Percentiles rank a stretch among this genome's conserved stretches.
These are phyloP conservation scores for Anguilla pacifica DNA, from an alignment of 2,797 vertebrate genomes.

Conservation along the genomic window DNA sequence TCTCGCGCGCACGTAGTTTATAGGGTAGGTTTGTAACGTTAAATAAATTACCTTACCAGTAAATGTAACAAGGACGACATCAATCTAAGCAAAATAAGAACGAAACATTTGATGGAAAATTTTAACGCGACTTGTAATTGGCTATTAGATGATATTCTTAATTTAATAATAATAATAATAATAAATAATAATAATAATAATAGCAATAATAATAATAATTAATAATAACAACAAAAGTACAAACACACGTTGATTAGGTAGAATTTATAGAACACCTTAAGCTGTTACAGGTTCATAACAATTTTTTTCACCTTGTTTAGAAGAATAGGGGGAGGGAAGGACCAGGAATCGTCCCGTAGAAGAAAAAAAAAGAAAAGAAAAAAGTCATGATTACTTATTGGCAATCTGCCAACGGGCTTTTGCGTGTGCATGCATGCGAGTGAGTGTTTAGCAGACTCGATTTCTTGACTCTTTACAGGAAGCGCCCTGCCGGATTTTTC, in stretches of 20 bases:
- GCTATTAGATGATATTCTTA: too few relatives aligned
- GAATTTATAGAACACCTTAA: background rate
- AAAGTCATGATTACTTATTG: conserved; percentile 79
- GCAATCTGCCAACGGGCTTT: conserved; percentile 64
- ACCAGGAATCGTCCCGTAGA: conserved; percentile 80
- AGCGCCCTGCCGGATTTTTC: conserved; percentile 28
- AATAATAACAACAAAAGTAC: too few relatives aligned
- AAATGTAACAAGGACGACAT: background rate
- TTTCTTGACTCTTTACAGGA: conserved; percentile 30
- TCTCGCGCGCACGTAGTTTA: background rate
- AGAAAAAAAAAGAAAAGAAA: conserved; percentile 50
- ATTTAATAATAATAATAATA: background rate
- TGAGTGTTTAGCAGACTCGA: conserved; percentile 7
- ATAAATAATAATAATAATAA: background rate
- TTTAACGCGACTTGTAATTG: too few relatives aligned
- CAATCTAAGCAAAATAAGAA: background rate
- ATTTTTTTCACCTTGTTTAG: conserved; percentile 68
- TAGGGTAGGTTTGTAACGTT: background rate
- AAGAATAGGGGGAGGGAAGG: conserved; percentile 64
- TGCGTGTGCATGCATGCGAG: conserved; percentile 29
- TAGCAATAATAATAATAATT: background rate
- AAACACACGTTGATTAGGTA: background rate
- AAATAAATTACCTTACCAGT: background rate
- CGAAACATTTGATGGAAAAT: too few relatives aligned
- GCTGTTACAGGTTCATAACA: conserved; percentile 11